Base-by-base conservation (phyloP, 2,113 vertebrate species). In the Otus sunia region DNA sequence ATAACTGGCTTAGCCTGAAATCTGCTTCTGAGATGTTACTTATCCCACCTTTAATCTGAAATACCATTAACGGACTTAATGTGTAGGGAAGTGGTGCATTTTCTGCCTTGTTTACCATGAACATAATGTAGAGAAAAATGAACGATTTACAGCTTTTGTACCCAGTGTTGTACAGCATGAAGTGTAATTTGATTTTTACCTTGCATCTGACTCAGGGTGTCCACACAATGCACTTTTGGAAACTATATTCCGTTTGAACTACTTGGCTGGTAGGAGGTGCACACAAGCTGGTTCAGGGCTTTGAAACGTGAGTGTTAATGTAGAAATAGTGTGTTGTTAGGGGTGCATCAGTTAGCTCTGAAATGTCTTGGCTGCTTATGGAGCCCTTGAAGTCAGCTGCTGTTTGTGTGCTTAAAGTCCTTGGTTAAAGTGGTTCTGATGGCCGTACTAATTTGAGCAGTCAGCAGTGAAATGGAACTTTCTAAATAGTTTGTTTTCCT, bases 161-260 rank as follows among this genome's bases (percentile, higher is more conserved):
- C 23, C 0, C 23, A 11, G 77, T 1, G 0, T 5, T 76, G 34
- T 18, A 43, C 20, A 22, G 26, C 1, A 0, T 15, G 16, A 50
- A 30, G 27, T 9, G 45, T 47, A 11, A 10, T 83, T 47, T 14
- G 45, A 25, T 23, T 64, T 95, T 64, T 81, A 34, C 69, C 39
- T 59, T 59, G 23, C 14, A 11, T 11, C 11, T 21, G 11, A 0
- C 6, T 43, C 1, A 1, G 9, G 21, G 10, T 59, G 76, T n/a
- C 53, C 32, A 4, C 10, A 2, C 18, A 8, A 37, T 5, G 14
- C n/a, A 0, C 15, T 64, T 80, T 45, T 13, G 76, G 59, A 3
- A 39, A 3, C 2, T 11, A 8, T 49, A 2, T 32, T 67, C 15
- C 10, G 0, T 6, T 25, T 50, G 37, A 39, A 4, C 21, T n/a